Evolutionary conservation across 2,113 vertebrate genomes (phyloP).

Genomic region (Neomonachus schauinslandi): DNA sequence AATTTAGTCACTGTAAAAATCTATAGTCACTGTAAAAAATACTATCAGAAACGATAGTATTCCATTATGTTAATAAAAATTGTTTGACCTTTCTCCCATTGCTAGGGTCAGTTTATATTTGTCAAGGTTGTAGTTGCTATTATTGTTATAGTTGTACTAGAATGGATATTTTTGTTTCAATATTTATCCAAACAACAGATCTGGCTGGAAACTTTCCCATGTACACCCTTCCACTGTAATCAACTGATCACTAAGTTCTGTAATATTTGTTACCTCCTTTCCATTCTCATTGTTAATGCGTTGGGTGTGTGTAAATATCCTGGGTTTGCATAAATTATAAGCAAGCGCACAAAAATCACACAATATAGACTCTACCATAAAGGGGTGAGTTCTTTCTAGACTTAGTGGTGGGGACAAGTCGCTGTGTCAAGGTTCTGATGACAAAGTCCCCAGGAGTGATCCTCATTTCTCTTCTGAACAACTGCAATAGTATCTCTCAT

Average conservation of each 20-base stretch:
- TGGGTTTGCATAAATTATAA: slow-evolving; percentile 74
- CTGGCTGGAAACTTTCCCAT: not conserved
- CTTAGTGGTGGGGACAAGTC: not conserved
- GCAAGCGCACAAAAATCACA: slow-evolving; percentile 84
- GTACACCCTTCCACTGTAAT: not conserved
- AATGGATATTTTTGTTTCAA: not conserved
- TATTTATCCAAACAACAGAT: not conserved
- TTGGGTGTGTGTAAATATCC: not conserved
- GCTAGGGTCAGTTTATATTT: not conserved
- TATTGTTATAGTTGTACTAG: not conserved
- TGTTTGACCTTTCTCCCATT: not conserved
- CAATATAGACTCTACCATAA: slow-evolving; percentile 71
- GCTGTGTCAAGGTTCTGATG: not conserved
- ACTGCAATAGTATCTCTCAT: not conserved
- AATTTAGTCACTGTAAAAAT: not conserved
- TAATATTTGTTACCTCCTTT: not conserved
- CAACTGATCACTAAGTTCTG: not conserved
- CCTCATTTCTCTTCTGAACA: not conserved
- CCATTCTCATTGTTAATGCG: not conserved
- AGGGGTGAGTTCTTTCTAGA: slow-evolving; percentile 49
- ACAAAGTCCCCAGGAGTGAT: not conserved
- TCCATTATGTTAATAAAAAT: not conserved
- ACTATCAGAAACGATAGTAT: not conserved
- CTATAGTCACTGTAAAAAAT: too few relatives aligned
- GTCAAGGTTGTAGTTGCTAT: not conserved